Evolutionary conservation across 2,888 invertebrate species (phyloP), one percentile per base, ranked within the genome.

Genomic region (Charanyca ferruginea): DNA sequence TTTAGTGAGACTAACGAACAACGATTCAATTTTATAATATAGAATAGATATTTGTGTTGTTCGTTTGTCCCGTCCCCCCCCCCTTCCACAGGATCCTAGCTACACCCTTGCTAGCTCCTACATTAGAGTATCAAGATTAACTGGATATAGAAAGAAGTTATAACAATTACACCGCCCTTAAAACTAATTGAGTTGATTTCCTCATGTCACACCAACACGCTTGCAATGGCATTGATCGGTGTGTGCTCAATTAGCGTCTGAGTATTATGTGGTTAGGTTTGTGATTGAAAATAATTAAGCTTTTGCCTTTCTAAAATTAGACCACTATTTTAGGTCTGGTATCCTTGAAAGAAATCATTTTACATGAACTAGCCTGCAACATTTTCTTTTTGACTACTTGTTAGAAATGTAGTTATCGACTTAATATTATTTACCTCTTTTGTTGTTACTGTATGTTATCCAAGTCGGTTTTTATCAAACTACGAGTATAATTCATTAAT

Each of bases 101-200:
- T n/a, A n/a, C n/a, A n/a, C n/a, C n/a, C n/a, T 7, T 32, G 9
- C 23, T 3, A 23, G 7, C 20, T 20, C 25, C 11, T 38, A n/a
- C 11, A 47, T 8, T n/a, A 18, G 0, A 9, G 9, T 6, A 38
- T n/a, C 44, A 54, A 38, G 23, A 11, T 16, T 44, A 28, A 23
- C 22, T 28, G n/a, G 42, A 1, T 1, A 0, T 1, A 25, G 41
- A 47, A 70, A n/a, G 38, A 59, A 59, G 20, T 8, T 9, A 28
- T 11, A 55, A 71, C 52, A 77, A 71, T 74, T 65, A 35, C 44
- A 48, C 41, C n/a, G 69, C 25, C 60, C 60, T 66, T 79, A 63
- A 60, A 54, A 58, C 25, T 51, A 79, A 70, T 65, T 47, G 60
- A 32, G 23, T n/a, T 0, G 2, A 16, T 48, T 66, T 63, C 77